These are phyloP conservation scores for Indri indri DNA, from an alignment of 2,113 vertebrate species.

Conservation along the genomic window DNA sequence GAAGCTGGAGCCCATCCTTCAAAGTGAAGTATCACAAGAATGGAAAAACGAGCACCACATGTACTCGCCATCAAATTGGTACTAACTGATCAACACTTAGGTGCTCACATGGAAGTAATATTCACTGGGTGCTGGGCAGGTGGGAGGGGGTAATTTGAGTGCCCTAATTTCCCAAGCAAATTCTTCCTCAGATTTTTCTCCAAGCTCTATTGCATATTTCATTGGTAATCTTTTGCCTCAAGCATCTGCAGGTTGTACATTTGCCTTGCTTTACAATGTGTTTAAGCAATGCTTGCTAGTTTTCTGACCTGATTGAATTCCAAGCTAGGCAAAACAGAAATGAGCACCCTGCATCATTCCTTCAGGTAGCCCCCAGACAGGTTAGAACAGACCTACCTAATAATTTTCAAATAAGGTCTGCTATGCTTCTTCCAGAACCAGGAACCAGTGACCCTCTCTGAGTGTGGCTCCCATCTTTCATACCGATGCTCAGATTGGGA, in stretches of 20 bases:
- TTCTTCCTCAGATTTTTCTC: not conserved
- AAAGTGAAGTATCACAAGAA: too few relatives aligned
- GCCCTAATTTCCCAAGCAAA: not conserved
- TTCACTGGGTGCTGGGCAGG: too few relatives aligned
- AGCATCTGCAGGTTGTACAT: not conserved
- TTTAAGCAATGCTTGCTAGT: not conserved
- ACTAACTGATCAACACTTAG: too few relatives aligned
- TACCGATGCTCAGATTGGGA: not conserved
- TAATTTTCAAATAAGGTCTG: not conserved
- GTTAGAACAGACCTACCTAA: not conserved
- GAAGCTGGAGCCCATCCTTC: too few relatives aligned
- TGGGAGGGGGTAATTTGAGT: not conserved
- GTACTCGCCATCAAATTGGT: too few relatives aligned
- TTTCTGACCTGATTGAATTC: not conserved
- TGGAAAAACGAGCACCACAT: too few relatives aligned
- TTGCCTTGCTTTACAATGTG: not conserved
- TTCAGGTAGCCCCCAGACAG: not conserved
- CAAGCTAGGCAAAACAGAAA: not conserved
- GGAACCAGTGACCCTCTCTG: not conserved
- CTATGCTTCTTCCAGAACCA: not conserved
- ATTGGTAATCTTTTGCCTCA: not conserved
- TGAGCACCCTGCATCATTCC: not conserved
- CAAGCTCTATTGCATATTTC: not conserved
- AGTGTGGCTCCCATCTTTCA: not conserved
- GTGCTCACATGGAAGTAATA: too few relatives aligned